phyloP scores from a whole-genome alignment of 2,797 vertebrate genomes.

The Falco peregrinus region DNA sequence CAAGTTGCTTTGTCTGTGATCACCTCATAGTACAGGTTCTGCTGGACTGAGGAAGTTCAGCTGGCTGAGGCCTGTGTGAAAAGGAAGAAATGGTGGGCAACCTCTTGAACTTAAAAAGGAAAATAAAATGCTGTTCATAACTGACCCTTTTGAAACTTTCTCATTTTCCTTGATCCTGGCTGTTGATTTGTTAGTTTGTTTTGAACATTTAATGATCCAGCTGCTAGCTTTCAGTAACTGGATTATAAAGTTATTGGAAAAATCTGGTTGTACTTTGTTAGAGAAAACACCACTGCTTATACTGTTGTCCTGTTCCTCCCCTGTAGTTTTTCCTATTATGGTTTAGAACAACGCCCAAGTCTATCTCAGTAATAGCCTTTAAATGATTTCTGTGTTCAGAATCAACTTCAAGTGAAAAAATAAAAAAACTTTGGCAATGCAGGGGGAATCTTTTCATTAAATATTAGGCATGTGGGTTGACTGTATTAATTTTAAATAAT shows the following conservation, averaged over 20 bases:
- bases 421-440: constrained; percentile 56
- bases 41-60: constrained; percentile 92
- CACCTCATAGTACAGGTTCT: constrained; percentile 83
- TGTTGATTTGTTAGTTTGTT: constrained; percentile 63
- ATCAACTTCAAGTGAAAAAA: constrained; percentile 53
- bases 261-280: constrained; percentile 68
- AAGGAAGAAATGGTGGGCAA: constrained; percentile 91
- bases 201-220: constrained; percentile 65
- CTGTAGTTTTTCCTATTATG: constrained; percentile 65
- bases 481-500: constrained; percentile 74
- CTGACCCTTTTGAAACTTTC: constrained; percentile 67
- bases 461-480: constrained; percentile 69
- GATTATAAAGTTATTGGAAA: constrained; percentile 66
- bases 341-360: constrained; percentile 66
- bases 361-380: constrained; percentile 64
- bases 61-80: constrained; percentile 80
- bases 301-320: constrained; percentile 63
- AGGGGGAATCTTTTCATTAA: constrained; percentile 71
- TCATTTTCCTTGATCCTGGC: constrained; percentile 70
- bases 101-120: constrained; percentile 88
- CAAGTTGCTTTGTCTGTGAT: constrained; percentile 82
- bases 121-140: constrained; percentile 51
- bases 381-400: constrained; percentile 64
- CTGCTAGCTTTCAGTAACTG: constrained; percentile 62
- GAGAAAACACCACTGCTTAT: constrained; percentile 60